Conservation (phyloP, 2,888 invertebrate species). For the Cantharis flavilabris region DNA sequence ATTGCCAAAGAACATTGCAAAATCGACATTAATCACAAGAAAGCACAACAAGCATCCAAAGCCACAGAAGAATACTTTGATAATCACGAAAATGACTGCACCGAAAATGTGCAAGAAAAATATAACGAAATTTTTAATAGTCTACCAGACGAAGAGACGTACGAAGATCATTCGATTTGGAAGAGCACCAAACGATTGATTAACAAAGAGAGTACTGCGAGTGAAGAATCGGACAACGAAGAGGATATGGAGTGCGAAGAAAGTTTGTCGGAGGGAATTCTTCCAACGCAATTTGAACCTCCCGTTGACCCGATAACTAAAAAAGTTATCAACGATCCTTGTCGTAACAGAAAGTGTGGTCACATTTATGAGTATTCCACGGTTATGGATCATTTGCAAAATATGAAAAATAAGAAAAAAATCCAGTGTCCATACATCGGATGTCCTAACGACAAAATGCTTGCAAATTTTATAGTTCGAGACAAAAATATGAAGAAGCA, state of each 20-base stretch:
- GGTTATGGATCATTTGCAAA: slow-evolving; percentile 12
- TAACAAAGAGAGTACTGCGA: not conserved
- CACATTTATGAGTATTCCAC: slow-evolving; percentile 23
- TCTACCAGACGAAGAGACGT: not conserved
- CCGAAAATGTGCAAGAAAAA: slow-evolving; percentile 9
- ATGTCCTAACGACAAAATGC: slow-evolving; percentile 16
- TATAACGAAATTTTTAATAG: not conserved
- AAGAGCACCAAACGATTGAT: not conserved
- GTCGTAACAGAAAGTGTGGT: slow-evolving; percentile 18
- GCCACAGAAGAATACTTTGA: slow-evolving; percentile 13
- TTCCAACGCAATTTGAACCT: slow-evolving; percentile 23
- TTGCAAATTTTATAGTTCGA: slow-evolving; percentile 2
- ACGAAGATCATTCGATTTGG: slow-evolving; percentile 21
- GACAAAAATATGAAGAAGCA: slow-evolving; percentile 24
- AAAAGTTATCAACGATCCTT: slow-evolving; percentile 14
- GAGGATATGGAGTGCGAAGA: not conserved
- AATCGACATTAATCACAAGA: slow-evolving; percentile 7
- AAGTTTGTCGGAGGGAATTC: slow-evolving; percentile 5
- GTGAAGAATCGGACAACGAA: not conserved
- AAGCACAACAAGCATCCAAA: slow-evolving; percentile 2
- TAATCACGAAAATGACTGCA: slow-evolving; percentile 19
- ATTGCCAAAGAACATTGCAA: slow-evolving; percentile 22
- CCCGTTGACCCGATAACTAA: slow-evolving; percentile 28
- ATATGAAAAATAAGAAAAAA: slow-evolving; percentile 13
- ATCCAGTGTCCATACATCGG: slow-evolving; percentile 24